Evolutionary conservation across 2,888 invertebrate genomes (phyloP).

Genomic region (Spilarctia lutea): DNA sequence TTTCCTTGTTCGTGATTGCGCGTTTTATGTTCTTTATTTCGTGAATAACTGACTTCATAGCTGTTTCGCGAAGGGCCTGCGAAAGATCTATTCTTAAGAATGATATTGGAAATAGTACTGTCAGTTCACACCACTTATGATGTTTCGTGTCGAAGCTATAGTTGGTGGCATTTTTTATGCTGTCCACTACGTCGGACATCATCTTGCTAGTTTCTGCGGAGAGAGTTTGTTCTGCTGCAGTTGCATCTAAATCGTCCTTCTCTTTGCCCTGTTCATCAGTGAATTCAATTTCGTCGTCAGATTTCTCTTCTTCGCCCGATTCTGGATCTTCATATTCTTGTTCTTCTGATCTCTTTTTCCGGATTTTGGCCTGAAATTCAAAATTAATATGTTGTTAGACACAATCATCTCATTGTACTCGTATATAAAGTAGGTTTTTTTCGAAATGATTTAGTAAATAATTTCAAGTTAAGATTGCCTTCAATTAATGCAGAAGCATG

Average conservation of each 20-base stretch:
- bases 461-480: too few relatives aligned
- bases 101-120: slow-evolving; percentile 88
- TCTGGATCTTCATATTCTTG: slow-evolving; percentile 90
- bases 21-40: slow-evolving; percentile 93
- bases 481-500: neutral
- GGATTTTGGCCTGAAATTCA: slow-evolving; percentile 79
- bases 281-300: slow-evolving; percentile 79
- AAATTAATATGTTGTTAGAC: slow-evolving; percentile 2
- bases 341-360: slow-evolving; percentile 86
- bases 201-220: slow-evolving; percentile 63
- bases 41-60: slow-evolving; percentile 91
- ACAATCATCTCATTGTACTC: neutral
- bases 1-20: slow-evolving; percentile 92
- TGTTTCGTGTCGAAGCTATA: slow-evolving; percentile 92
- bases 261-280: slow-evolving; percentile 64
- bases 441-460: too few relatives aligned
- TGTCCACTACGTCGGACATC: slow-evolving; percentile 75
- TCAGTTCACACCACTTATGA: slow-evolving; percentile 94
- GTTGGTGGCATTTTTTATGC: slow-evolving; percentile 80
- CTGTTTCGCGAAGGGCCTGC: slow-evolving; percentile 90
- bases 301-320: slow-evolving; percentile 86
- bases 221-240: slow-evolving; percentile 55
- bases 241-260: slow-evolving; percentile 63
- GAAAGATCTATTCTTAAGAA: slow-evolving; percentile 89
- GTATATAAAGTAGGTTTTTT: neutral